Evolutionary conservation across 2,888 invertebrate species (phyloP).

Genomic region (Phania funesta): DNA sequence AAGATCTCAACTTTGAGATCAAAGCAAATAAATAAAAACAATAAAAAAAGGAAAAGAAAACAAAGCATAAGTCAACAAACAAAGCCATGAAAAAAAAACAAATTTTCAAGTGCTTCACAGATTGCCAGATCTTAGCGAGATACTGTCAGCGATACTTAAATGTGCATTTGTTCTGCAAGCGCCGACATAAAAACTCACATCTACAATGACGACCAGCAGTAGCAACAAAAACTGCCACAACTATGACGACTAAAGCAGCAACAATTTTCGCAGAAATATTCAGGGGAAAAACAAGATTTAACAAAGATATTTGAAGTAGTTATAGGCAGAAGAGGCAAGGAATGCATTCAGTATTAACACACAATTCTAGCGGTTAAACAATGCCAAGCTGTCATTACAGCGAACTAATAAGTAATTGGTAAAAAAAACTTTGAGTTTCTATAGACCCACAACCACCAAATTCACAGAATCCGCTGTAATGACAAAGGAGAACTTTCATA

Average conservation of each 20-base stretch:
- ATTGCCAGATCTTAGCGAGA: slow-evolving; percentile 57
- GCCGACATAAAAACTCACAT: slow-evolving; percentile 49
- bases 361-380: no score
- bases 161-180: slow-evolving; percentile 62
- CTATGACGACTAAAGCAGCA: slow-evolving; percentile 2
- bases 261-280: background rate
- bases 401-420: background rate
- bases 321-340: background rate
- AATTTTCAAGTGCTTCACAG: slow-evolving; percentile 58
- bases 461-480: no score
- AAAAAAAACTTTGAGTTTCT: no score
- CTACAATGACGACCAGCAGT: slow-evolving; percentile 6
- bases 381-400: no score
- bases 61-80: background rate
- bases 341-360: background rate
- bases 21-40: slow-evolving; percentile 40
- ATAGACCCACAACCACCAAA: no score
- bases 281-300: slow-evolving; percentile 25
- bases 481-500: no score
- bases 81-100: background rate
- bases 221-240: background rate
- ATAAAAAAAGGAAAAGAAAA: background rate
- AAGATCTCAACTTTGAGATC: slow-evolving; percentile 48
- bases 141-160: slow-evolving; percentile 63
- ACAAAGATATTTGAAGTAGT: slow-evolving; percentile 11